A percentile compares a stretch with the other conserved stretches of the same genome.
phyloP scores from a whole-genome alignment of 2,113 vertebrate genomes.

The Beaufortia kweichowensis region DNA sequence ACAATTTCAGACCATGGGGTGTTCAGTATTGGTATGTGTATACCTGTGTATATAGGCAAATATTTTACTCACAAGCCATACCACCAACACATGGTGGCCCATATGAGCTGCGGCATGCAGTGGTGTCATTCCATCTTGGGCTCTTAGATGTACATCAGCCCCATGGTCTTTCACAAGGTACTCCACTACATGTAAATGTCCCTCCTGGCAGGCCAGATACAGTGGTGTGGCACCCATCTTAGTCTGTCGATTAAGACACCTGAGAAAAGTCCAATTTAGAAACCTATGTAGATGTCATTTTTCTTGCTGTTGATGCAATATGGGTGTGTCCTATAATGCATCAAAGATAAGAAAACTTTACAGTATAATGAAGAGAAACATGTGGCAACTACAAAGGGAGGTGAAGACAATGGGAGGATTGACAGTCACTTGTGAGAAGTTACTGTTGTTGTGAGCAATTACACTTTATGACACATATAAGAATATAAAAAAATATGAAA shows the following conservation, averaged over 20 bases:
- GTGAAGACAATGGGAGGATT: no score
- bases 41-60: background rate
- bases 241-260: constrained; percentile 76
- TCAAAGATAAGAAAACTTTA: no score
- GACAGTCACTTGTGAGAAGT: no score
- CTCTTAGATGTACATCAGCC: constrained; percentile 75
- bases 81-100: constrained; percentile 77
- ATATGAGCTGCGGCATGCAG: constrained; percentile 81
- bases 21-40: background rate
- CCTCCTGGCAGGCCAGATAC: constrained; percentile 86
- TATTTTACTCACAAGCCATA: constrained; percentile 79
- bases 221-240: constrained; percentile 76
- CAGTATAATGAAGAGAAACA: no score
- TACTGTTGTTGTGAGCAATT: no score
- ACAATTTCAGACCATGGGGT: rapidly evolving
- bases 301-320: no score
- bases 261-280: constrained; percentile 45
- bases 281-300: background rate
- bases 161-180: constrained; percentile 78
- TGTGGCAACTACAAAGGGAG: no score
- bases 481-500: no score
- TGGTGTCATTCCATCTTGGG: constrained; percentile 81
- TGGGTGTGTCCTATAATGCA: no score
- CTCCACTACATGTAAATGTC: constrained; percentile 78
- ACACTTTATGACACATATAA: no score